Conservation (phyloP, 2,113 vertebrate species). For the Ornithorhynchus anatinus region DNA sequence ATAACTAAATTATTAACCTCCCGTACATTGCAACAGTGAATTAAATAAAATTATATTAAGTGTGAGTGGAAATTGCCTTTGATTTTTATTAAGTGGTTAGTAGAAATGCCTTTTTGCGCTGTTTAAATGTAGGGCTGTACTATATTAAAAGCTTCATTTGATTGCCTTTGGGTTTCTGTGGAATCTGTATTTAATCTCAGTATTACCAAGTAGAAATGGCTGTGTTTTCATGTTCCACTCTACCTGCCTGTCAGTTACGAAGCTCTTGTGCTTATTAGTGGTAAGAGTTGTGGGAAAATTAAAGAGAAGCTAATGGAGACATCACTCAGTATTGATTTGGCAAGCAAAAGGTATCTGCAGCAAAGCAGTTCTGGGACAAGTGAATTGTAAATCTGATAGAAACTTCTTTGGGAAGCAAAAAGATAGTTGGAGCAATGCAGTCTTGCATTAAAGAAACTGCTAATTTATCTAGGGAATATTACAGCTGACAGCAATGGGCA, state of each 20-base stretch:
- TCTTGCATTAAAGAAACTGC: no score
- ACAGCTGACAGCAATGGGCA: no score
- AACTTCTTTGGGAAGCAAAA: not conserved
- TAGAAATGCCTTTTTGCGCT: not conserved
- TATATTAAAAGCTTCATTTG: not conserved
- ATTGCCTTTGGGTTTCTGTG: not conserved
- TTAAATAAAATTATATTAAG: not conserved
- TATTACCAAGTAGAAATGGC: slow-evolving; percentile 13
- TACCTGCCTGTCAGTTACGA: not conserved
- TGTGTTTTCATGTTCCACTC: not conserved
- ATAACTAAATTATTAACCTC: not conserved
- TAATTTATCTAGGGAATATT: no score
- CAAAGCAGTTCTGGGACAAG: not conserved
- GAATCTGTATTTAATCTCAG: not conserved
- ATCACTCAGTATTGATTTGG: slow-evolving; percentile 15
- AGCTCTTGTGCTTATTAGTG: slow-evolving; percentile 49
- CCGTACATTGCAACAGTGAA: not conserved
- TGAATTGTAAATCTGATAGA: not conserved
- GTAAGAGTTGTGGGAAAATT: slow-evolving; percentile 53
- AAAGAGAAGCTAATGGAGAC: slow-evolving; percentile 50
- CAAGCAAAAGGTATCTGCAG: not conserved
- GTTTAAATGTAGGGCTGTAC: not conserved
- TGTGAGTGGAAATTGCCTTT: rapidly evolving
- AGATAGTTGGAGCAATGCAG: no score
- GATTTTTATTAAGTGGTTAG: not conserved